Evolutionary conservation across 2,888 invertebrate genomes (phyloP).

Genomic region (Himalopsyche japonica): DNA sequence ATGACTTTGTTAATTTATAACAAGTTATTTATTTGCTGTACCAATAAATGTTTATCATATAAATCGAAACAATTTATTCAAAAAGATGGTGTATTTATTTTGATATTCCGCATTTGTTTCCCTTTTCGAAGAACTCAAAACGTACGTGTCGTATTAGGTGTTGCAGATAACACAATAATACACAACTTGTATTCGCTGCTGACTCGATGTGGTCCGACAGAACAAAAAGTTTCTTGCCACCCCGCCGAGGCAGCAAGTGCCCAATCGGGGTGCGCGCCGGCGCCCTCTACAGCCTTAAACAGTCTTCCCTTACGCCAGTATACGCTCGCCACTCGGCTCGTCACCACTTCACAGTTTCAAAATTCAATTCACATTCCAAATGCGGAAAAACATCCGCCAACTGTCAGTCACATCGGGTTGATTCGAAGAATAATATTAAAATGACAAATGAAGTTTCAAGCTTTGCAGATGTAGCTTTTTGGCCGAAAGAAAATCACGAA

Average conservation of each 20-base stretch:
- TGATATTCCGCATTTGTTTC: not conserved
- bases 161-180: constrained; percentile 31
- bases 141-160: constrained; percentile 30
- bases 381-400: not conserved
- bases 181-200: constrained; percentile 10
- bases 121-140: not conserved
- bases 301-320: constrained; percentile 9
- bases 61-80: not conserved
- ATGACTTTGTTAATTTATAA: too few species aligned
- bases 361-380: not conserved
- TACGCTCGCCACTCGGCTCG: constrained; percentile 8
- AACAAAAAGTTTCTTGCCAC: constrained; percentile 17
- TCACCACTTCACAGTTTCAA: not conserved
- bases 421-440: constrained; percentile 7
- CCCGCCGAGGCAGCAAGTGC: not conserved
- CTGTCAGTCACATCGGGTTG: constrained; percentile 1
- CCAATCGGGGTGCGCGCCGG: constrained; percentile 17
- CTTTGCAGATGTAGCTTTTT: constrained; percentile 1
- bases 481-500: not conserved
- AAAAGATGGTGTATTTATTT: not conserved
- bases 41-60: not conserved
- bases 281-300: constrained; percentile 12
- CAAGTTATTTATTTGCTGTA: too few species aligned
- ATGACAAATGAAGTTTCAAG: constrained; percentile 17
- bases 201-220: constrained; percentile 6